phyloP scores from a whole-genome alignment of 2,888 invertebrate species.

The Acanthopleura granulata region DNA sequence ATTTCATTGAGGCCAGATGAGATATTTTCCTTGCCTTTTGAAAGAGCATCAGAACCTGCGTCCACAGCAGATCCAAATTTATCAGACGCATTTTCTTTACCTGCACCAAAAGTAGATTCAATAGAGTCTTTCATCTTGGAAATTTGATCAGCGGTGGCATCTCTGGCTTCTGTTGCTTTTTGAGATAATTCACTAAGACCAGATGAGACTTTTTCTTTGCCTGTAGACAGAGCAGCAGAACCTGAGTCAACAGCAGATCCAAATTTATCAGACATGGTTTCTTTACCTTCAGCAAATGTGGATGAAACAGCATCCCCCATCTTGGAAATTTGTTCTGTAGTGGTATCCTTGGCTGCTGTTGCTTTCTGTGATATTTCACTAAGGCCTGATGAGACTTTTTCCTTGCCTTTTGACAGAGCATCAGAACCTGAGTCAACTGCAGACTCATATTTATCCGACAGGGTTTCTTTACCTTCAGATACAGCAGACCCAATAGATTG shows the following conservation, averaged over 20 bases:
- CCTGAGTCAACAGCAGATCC: neutral
- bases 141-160: neutral
- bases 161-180: neutral
- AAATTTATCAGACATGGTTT: neutral
- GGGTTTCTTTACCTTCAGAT: conserved; percentile 1
- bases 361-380: neutral
- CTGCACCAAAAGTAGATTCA: neutral
- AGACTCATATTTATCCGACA: neutral
- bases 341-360: neutral
- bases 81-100: neutral
- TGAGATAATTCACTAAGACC: neutral
- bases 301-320: neutral
- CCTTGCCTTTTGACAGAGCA: neutral
- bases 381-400: neutral
- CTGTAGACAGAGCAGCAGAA: neutral
- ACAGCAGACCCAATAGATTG: no score
- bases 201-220: neutral
- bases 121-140: neutral
- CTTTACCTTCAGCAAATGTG: neutral
- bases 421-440: neutral
- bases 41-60: neutral
- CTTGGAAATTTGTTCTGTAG: neutral
- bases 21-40: no score
- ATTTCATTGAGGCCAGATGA: conserved; percentile 1
- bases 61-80: neutral